phyloP scores from a whole-genome alignment of 1,140 invertebrate species.

The Steinernema feltiae region DNA sequence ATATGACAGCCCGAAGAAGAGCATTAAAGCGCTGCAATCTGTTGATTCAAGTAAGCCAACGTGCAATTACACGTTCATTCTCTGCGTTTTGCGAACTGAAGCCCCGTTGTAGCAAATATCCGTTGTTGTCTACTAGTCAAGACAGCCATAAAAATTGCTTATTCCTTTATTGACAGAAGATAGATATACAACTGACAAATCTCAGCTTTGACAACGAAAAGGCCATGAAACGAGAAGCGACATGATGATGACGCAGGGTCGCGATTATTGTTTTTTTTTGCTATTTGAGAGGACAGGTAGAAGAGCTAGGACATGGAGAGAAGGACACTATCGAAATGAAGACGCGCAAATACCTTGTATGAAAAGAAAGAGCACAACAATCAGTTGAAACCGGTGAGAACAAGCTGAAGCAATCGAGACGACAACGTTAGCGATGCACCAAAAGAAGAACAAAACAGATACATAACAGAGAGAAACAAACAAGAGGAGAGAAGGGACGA shows the following conservation, averaged over 20 bases:
- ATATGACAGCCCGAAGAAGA: too few species aligned
- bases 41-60: too few species aligned
- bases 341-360: not conserved
- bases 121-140: too few species aligned
- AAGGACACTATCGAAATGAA: too few species aligned
- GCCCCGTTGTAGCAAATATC: too few species aligned
- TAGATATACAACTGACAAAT: not conserved
- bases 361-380: not conserved
- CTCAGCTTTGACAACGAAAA: not conserved
- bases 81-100: too few species aligned
- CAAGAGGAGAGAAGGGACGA: too few species aligned
- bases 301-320: too few species aligned
- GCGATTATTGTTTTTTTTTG: not conserved
- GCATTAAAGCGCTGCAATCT: too few species aligned
- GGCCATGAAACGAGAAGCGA: not conserved
- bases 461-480: not conserved
- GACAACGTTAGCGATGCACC: not conserved
- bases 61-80: too few species aligned
- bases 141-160: too few species aligned
- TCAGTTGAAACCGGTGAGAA: not conserved
- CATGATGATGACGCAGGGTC: not conserved
- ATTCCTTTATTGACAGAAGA: too few species aligned
- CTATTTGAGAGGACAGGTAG: not conserved
- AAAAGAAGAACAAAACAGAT: not conserved
- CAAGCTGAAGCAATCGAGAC: not conserved